Base-by-base conservation (phyloP, 2,113 vertebrate genomes). In the Limnothrissa miodon region DNA sequence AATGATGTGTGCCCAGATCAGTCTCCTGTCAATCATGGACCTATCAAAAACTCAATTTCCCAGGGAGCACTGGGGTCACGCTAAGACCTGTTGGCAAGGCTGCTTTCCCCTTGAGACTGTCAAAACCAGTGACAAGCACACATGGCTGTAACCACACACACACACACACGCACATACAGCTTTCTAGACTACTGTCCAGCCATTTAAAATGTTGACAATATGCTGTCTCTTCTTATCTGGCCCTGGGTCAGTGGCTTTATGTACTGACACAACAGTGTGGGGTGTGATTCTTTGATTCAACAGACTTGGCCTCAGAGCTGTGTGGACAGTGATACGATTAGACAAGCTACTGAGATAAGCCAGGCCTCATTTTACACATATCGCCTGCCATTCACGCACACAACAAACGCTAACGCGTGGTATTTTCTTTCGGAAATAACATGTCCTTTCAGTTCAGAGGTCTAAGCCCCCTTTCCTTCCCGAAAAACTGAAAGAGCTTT, bases 1-100 rank as follows among this genome's bases (percentile, higher is more conserved):
- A 86, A 86, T 83, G 85, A 86, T 82, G 78, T 78, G 62, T 81
- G 74, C 59, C 51, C 36, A 51, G 44, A 17, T 45, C 81, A 53
- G 81, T 82, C 51, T 81, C 80, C 85, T 80, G 78, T 86, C 85
- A 86, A 79, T 48, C 45, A 51, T 29, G 66, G 66, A 78, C 83
- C 85, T 79, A 86, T 86, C 84, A 83, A 83, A 86, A 86, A 83
- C 81, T 83, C 85, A 85, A 83, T 85, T 80, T 85, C 81, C 79
- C 78, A 81, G 33, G 45, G 81, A 83, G 56, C 78, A 82, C 33
- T 80, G 29, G 84, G 84, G 84, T 85, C 84, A 85, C 23, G 39
- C 23, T 25, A 5, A 78, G 80, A 80, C 79, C 80, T 78, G 23
- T 53, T 79, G 74, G 66, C 25, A 74, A 33, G 66, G 66, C 11